Conservation (phyloP, 1,140 invertebrate genomes). For the Lucilia sericata region DNA sequence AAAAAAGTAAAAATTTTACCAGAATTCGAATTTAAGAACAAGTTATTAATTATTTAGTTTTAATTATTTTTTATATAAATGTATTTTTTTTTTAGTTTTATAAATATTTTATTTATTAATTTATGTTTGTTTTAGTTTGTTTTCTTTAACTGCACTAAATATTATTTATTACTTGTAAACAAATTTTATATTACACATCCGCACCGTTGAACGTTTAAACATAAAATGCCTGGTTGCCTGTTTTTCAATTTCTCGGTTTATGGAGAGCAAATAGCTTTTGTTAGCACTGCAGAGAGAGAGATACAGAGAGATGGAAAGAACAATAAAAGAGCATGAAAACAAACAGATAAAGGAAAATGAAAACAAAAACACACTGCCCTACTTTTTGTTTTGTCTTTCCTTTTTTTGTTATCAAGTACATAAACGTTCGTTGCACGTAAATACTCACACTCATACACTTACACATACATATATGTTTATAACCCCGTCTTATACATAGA, state of each 20-base stretch:
- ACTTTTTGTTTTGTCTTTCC: slow-evolving; percentile 53
- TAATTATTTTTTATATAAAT: not conserved
- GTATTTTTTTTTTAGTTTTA: not conserved
- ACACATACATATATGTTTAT: not conserved
- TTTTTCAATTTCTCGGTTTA: not conserved
- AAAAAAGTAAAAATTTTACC: not conserved
- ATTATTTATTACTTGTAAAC: not conserved
- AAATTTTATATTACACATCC: slow-evolving; percentile 32
- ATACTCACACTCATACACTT: slow-evolving; percentile 24
- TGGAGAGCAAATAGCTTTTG: not conserved
- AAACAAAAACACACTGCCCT: slow-evolving; percentile 64
- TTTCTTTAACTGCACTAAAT: not conserved
- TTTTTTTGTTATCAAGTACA: slow-evolving; percentile 43
- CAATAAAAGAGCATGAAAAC: not conserved
- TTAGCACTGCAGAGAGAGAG: not conserved
- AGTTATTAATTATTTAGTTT: too few species aligned
- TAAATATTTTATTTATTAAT: not conserved
- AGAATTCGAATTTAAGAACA: too few species aligned
- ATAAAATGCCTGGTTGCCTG: slow-evolving; percentile 19
- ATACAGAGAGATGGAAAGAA: not conserved
- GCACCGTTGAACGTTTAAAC: slow-evolving; percentile 15
- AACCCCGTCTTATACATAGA: not conserved
- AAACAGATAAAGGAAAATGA: not conserved
- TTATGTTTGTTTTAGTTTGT: not conserved
- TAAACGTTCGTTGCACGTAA: slow-evolving; percentile 45